These are phyloP conservation scores for Whitmania pigra DNA, from an alignment of 1,140 invertebrate genomes.

Conservation along the genomic window DNA sequence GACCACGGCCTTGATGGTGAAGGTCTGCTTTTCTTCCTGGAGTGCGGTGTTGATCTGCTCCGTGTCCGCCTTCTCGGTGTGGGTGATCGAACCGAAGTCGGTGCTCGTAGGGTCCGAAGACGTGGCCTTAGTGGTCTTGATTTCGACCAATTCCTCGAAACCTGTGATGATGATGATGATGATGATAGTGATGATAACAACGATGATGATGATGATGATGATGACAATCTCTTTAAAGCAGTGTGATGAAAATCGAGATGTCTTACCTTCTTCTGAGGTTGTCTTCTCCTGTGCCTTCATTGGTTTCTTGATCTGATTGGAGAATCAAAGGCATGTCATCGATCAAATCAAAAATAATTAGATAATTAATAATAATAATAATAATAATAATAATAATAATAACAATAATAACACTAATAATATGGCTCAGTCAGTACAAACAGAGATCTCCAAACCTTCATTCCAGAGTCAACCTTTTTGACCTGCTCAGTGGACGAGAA, in stretches of 20 bases:
- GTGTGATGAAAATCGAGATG: background rate
- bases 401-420: too few species aligned
- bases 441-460: background rate
- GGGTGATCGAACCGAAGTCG: conserved; percentile 29
- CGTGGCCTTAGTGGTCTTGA: background rate
- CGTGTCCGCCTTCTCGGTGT: conserved; percentile 29
- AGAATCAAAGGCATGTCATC: too few species aligned
- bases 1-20: conserved; percentile 21
- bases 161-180: background rate
- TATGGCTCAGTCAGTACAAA: too few species aligned
- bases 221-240: background rate
- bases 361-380: too few species aligned
- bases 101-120: background rate
- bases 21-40: conserved; percentile 28
- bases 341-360: too few species aligned
- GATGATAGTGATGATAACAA: too few species aligned
- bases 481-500: background rate
- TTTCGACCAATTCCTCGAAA: background rate
- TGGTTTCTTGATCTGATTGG: too few species aligned
- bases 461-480: background rate
- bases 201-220: background rate
- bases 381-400: too few species aligned
- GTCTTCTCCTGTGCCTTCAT: background rate
- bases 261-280: too few species aligned
- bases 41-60: conserved; percentile 25